These are phyloP conservation scores for Xanthorhoe designata DNA, from an alignment of 2,888 invertebrate genomes.

Conservation along the genomic window DNA sequence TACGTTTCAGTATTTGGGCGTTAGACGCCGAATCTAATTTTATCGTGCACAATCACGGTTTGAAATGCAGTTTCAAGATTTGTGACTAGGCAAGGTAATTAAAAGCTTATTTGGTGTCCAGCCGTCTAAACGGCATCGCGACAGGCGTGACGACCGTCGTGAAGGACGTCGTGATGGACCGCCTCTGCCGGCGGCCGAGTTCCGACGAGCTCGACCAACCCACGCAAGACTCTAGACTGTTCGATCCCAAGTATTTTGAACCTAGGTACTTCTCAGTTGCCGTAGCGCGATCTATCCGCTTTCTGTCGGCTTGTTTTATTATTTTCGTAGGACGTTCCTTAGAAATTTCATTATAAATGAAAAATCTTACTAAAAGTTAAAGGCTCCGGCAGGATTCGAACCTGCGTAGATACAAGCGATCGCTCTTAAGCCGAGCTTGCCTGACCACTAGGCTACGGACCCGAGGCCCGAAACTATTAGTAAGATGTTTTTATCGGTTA, in stretches of 20 bases:
- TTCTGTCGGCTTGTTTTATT: slow-evolving; percentile 46
- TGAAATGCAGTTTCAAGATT: too few species aligned
- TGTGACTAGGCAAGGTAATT: neutral
- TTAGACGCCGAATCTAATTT: too few species aligned
- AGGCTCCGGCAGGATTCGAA: too few species aligned
- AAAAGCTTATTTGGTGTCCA: slow-evolving; percentile 54
- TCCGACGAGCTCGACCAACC: slow-evolving; percentile 67
- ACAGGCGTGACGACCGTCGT: slow-evolving; percentile 89
- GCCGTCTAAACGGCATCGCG: slow-evolving; percentile 89
- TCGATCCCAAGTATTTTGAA: slow-evolving; percentile 88
- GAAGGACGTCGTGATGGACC: slow-evolving; percentile 88
- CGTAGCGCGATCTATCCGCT: slow-evolving; percentile 58
- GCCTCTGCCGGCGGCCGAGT: slow-evolving; percentile 80
- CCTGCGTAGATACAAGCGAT: too few species aligned
- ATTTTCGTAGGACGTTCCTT: slow-evolving; percentile 19
- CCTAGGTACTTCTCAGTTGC: slow-evolving; percentile 86
- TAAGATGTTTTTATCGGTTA: too few species aligned
- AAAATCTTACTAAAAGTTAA: too few species aligned
- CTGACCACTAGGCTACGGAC: too few species aligned
- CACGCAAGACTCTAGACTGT: slow-evolving; percentile 70
- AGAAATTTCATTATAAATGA: too few species aligned
- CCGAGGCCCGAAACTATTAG: too few species aligned
- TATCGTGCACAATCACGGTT: too few species aligned
- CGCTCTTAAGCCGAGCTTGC: too few species aligned
- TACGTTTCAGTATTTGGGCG: too few species aligned